phyloP scores from a whole-genome alignment of 1,140 invertebrate species.

The Sesamia nonagrioides region DNA sequence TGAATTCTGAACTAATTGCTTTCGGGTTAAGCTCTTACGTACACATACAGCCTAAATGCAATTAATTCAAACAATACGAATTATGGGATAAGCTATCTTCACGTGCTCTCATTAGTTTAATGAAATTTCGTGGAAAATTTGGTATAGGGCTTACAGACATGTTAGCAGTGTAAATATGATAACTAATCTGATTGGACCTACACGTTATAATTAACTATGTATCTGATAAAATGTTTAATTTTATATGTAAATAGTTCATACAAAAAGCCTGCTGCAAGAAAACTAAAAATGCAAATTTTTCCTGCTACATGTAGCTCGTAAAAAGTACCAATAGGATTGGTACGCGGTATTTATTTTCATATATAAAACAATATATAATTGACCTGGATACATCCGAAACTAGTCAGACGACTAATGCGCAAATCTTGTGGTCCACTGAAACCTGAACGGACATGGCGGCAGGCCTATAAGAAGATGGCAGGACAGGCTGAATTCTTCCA shows the following conservation, averaged over 20 bases:
- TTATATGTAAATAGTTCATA: neutral
- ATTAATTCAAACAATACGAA: slow-evolving; percentile 1
- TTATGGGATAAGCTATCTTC: slow-evolving; percentile 11
- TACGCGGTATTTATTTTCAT: too few species aligned
- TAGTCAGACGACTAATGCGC: too few species aligned
- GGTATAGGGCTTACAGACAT: neutral
- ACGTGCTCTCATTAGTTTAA: neutral
- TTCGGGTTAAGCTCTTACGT: neutral
- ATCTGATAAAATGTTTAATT: neutral
- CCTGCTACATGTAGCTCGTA: too few species aligned
- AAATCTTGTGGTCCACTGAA: too few species aligned
- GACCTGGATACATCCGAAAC: too few species aligned
- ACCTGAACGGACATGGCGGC: too few species aligned
- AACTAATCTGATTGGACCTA: neutral
- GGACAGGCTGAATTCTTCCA: too few species aligned
- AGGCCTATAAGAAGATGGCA: too few species aligned
- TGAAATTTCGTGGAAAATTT: slow-evolving; percentile 16
- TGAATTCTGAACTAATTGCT: neutral
- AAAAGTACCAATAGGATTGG: too few species aligned
- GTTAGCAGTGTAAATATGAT: neutral
- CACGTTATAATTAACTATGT: neutral
- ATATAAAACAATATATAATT: too few species aligned
- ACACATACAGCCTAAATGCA: slow-evolving; percentile 4
- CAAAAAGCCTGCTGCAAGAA: too few species aligned
- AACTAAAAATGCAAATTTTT: too few species aligned